Evolutionary conservation across 2,888 invertebrate species (phyloP).

Genomic region (Acrobasis repandana): DNA sequence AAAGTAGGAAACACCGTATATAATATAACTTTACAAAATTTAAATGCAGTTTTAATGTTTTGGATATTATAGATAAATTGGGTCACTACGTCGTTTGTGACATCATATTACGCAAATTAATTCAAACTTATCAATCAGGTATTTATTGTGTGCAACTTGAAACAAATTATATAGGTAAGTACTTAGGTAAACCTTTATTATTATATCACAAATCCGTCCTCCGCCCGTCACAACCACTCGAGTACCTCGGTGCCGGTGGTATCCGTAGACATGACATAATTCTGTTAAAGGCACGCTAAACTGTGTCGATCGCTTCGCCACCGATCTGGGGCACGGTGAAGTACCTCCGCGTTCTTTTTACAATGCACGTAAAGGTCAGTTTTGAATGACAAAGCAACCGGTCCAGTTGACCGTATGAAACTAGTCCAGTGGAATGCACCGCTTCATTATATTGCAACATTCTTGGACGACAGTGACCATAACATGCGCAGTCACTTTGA

Average conservation of each 20-base stretch:
- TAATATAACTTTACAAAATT: not conserved
- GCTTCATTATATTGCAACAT: slow-evolving; percentile 34
- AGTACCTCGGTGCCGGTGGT: slow-evolving; percentile 17
- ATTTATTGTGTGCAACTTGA: slow-evolving; percentile 7
- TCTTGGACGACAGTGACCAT: slow-evolving; percentile 34
- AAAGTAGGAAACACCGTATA: no score
- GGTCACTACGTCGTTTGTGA: not conserved
- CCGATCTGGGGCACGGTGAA: slow-evolving; percentile 43
- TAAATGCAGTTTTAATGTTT: not conserved
- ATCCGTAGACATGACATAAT: slow-evolving; percentile 45
- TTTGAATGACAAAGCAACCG: slow-evolving; percentile 31
- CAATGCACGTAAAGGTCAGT: slow-evolving; percentile 33
- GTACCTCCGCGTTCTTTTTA: slow-evolving; percentile 26
- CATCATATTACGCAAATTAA: not conserved
- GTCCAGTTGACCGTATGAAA: slow-evolving; percentile 28
- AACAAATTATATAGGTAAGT: not conserved
- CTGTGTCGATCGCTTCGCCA: slow-evolving; percentile 43
- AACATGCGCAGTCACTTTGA: slow-evolving; percentile 30
- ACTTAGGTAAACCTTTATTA: slow-evolving; percentile 1
- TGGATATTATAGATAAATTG: not conserved
- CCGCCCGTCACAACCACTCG: slow-evolving; percentile 25
- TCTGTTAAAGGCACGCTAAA: slow-evolving; percentile 43
- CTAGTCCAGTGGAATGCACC: slow-evolving; percentile 31
- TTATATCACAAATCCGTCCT: slow-evolving; percentile 12
- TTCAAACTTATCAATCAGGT: slow-evolving; percentile 1